Percentiles rank a stretch among this genome's conserved stretches.
Conservation (phyloP, 2,888 invertebrate species). For the Eledone cirrhosa region DNA sequence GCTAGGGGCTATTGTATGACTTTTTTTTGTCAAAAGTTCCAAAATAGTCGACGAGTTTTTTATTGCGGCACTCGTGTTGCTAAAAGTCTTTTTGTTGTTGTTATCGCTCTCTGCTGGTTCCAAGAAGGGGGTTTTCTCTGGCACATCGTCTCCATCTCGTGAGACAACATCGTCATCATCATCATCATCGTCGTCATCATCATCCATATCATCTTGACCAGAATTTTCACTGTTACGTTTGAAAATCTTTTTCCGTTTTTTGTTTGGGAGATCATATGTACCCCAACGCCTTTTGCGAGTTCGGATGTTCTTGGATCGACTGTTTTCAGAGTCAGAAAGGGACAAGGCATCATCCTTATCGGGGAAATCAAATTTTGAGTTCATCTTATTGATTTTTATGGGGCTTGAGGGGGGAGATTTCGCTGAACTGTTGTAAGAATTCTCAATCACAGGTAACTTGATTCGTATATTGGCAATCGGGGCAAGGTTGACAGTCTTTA, state of each 20-base stretch:
- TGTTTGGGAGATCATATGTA: conserved; percentile 39
- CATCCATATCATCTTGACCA: conserved; percentile 30
- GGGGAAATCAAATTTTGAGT: conserved; percentile 5
- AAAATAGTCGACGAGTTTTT: conserved; percentile 28
- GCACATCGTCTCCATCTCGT: conserved; percentile 1
- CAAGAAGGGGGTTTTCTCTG: neutral
- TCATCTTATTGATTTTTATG: neutral
- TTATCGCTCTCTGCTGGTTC: conserved; percentile 12
- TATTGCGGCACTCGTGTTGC: conserved; percentile 14
- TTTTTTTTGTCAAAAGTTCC: conserved; percentile 34
- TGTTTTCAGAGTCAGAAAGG: conserved; percentile 18
- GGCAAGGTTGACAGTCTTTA: conserved; percentile 43
- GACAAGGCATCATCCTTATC: neutral
- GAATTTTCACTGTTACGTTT: neutral
- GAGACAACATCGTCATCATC: conserved; percentile 2
- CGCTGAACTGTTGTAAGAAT: conserved; percentile 34
- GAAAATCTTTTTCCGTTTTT: conserved; percentile 31
- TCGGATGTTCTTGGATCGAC: neutral
- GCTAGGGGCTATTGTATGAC: conserved; percentile 27
- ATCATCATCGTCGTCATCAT: conserved; percentile 6
- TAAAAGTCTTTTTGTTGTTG: conserved; percentile 22
- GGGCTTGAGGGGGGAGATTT: neutral
- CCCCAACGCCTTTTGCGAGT: conserved; percentile 18
- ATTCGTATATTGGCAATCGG: conserved; percentile 43
- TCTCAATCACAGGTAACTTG: conserved; percentile 42